phyloP scores from a whole-genome alignment of 2,888 invertebrate genomes.

The Margaritifera margaritifera region DNA sequence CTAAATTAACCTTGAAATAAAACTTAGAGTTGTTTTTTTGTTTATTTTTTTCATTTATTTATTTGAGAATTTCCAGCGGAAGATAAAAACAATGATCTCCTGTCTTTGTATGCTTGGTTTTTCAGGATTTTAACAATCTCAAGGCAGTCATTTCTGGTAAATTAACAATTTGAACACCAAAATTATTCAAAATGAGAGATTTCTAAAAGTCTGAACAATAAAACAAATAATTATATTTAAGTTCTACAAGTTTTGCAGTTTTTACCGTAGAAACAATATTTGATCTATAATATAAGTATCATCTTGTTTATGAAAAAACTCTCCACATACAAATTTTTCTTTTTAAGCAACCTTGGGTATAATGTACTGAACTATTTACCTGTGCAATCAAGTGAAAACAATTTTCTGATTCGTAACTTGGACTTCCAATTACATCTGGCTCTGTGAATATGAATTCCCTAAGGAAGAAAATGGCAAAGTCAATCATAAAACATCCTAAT shows the following conservation, averaged over 20 bases:
- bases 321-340: background rate
- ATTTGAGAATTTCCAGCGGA: no score
- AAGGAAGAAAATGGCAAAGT: constrained; percentile 20
- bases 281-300: background rate
- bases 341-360: background rate
- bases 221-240: background rate
- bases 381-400: constrained; percentile 58
- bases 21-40: no score
- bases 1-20: no score
- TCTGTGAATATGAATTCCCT: constrained; percentile 69
- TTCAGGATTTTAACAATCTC: no score
- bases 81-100: no score
- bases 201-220: background rate
- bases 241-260: no score
- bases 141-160: no score
- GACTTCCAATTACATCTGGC: constrained; percentile 64
- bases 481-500: background rate
- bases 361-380: constrained; percentile 36
- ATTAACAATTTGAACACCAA: background rate
- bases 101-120: no score
- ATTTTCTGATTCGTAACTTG: constrained; percentile 48
- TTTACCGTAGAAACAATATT: no score
- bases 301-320: background rate
- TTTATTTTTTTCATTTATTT: no score
- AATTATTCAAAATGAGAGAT: background rate